Percentiles rank a stretch among this genome's conserved stretches.
Evolutionary conservation across 1,140 invertebrate genomes (phyloP).

Genomic region (Ladona fulva): DNA sequence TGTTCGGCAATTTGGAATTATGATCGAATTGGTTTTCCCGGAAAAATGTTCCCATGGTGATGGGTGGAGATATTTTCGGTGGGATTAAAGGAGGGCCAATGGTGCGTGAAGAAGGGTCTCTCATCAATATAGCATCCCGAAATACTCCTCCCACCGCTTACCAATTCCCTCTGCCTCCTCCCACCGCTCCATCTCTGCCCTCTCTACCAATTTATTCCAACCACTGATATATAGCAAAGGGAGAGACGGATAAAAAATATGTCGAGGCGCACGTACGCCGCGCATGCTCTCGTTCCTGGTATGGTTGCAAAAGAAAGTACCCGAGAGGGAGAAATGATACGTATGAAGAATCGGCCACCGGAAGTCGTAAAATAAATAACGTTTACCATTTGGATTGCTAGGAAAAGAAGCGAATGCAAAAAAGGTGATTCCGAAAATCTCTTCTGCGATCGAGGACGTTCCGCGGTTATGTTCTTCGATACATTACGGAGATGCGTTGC

Average conservation of each 20-base stretch:
- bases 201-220: neutral
- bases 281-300: too few species aligned
- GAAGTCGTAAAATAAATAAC: too few species aligned
- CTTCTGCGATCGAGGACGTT: too few species aligned
- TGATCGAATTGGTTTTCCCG: constrained; percentile 4
- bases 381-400: too few species aligned
- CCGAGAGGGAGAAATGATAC: too few species aligned
- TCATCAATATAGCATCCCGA: neutral
- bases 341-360: too few species aligned
- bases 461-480: too few species aligned
- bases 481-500: too few species aligned
- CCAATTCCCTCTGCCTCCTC: neutral
- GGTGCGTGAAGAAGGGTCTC: neutral
- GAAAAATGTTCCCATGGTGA: neutral
- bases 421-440: too few species aligned
- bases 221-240: neutral
- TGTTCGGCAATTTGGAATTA: neutral
- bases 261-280: neutral
- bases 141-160: neutral
- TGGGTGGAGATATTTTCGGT: neutral
- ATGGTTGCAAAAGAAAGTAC: too few species aligned
- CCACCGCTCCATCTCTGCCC: neutral
- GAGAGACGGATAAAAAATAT: neutral
- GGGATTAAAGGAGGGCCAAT: neutral
- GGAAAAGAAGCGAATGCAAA: too few species aligned